Conservation (phyloP, 2,113 vertebrate genomes). For the Leucopsar rothschildi region DNA sequence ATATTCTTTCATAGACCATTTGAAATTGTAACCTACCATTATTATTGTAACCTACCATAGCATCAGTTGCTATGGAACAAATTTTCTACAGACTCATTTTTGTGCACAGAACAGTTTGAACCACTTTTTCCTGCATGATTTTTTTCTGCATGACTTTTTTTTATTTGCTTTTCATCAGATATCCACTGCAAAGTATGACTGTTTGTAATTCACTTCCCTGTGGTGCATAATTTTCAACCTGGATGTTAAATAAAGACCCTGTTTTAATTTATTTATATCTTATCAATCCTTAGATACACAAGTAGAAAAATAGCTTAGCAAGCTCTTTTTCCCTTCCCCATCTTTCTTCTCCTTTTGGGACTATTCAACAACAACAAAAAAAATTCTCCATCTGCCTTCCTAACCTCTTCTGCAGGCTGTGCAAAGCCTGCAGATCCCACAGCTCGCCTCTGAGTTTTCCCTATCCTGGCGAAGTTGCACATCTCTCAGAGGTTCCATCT, state of each 20-base stretch:
- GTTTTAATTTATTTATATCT: background rate
- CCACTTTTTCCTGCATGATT: accelerated
- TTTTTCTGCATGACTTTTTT: too few species aligned
- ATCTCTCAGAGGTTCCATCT: background rate
- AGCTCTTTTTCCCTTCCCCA: background rate
- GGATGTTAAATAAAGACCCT: background rate
- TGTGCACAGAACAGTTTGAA: background rate
- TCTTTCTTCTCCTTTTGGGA: background rate
- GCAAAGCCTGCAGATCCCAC: background rate
- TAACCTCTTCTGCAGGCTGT: background rate
- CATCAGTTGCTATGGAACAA: background rate
- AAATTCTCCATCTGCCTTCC: background rate
- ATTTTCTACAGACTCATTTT: background rate
- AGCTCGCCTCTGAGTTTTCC: background rate
- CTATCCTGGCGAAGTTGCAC: background rate
- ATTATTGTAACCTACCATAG: background rate
- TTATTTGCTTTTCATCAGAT: background rate
- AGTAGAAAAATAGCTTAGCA: background rate
- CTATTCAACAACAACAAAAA: background rate
- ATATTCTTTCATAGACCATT: background rate
- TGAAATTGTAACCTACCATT: background rate
- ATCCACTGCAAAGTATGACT: background rate
- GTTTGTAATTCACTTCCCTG: background rate
- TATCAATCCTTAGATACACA: background rate
- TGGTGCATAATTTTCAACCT: background rate